These are phyloP conservation scores for Holothuria leucospilota DNA, from an alignment of 53 echinoderm and acorn worm species.

Conservation along the genomic window DNA sequence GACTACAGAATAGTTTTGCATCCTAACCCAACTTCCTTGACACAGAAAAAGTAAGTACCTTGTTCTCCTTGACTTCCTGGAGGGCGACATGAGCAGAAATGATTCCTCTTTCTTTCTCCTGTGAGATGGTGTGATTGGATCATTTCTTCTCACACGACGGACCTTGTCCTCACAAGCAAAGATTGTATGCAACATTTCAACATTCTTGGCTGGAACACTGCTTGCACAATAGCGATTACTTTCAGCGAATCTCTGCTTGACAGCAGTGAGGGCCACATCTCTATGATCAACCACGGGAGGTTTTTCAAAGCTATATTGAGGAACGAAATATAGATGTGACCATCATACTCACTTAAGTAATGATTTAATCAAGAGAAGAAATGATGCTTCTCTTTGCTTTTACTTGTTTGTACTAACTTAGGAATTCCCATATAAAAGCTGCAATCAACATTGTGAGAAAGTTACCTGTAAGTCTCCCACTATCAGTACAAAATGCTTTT, in stretches of 20 bases:
- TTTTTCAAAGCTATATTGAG: constrained; percentile 68
- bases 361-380: neutral
- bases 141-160: constrained; percentile 40
- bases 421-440: too few relatives aligned
- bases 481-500: too few relatives aligned
- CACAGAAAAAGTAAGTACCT: constrained; percentile 38
- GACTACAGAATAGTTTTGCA: too few relatives aligned
- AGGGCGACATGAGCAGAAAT: constrained; percentile 86
- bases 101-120: constrained; percentile 68
- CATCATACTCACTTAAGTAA: neutral
- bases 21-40: too few relatives aligned
- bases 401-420: neutral
- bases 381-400: neutral
- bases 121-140: constrained; percentile 25
- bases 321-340: neutral
- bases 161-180: constrained; percentile 69
- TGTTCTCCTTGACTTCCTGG: constrained; percentile 73
- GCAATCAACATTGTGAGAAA: too few relatives aligned
- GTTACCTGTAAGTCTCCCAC: too few relatives aligned
- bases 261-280: constrained; percentile 84
- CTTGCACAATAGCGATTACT: constrained; percentile 60
- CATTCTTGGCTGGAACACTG: constrained; percentile 64
- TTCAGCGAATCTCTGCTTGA: constrained; percentile 83
- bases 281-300: constrained; percentile 84
- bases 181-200: constrained; percentile 62